Evolutionary conservation across 2,113 vertebrate genomes (phyloP), one percentile per base, ranked within the genome.

Genomic region (Boleophthalmus pectinirostris): DNA sequence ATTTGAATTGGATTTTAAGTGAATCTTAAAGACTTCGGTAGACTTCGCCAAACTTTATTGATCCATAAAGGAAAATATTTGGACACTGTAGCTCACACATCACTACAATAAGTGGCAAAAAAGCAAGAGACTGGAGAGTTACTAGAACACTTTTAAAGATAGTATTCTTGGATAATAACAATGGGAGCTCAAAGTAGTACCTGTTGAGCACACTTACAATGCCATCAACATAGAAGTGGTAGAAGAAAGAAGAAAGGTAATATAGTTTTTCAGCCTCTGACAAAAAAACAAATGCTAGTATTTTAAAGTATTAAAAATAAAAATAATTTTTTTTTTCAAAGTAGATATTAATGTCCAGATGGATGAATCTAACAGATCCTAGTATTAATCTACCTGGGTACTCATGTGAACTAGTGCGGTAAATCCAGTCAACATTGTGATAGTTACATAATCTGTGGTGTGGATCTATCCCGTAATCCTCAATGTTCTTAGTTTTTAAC

Each of bases 371-470:
- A 43, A 43, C 75, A 78, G 74, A 24, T n/a, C 65, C 57, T 0
- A 25, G 10, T 29, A 66, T 1, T 75, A 74, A 83, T 83, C 82
- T 79, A 67, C 73, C 47, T 65, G 51, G 21, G 68, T 65, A 63
- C 18, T 66, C 47, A 18, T 74, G 68, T 21, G 21, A 80, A 74
- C 78, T 73, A 68, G 61, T 24, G 58, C 66, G 73, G 68, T 85
- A 82, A 87, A 82, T 86, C 84, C 80, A 38, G 54, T 57, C 3
- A 10, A 75, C 72, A 72, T 80, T 56, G 35, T 0, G 18, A 76
- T 69, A 74, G 61, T 90, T 87, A 82, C 49, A 80, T 83, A 85
- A 85, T 85, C 76, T 66, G 23, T 66, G 56, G 81, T 74, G 54
- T 66, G 58, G 54, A 73, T 65, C 35, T 69, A 35, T 33, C 67